phyloP scores from a whole-genome alignment of 2,888 invertebrate species.

The Scaptodrosophila latifasciaeformis region DNA sequence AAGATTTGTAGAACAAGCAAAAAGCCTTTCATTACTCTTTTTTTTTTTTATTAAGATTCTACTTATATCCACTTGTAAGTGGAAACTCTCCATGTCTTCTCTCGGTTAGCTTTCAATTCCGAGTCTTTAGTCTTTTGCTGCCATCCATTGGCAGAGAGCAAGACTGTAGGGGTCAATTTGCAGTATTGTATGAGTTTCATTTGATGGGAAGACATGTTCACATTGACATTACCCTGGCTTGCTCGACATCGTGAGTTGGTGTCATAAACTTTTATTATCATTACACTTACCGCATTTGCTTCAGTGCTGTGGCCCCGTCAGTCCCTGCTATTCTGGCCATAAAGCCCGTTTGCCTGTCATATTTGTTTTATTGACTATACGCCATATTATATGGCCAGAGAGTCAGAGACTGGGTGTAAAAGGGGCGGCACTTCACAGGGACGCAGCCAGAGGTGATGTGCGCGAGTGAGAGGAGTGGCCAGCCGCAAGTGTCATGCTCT shows the following conservation, averaged over 20 bases:
- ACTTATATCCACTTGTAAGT: no score
- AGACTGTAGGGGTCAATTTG: no score
- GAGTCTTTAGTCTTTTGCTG: no score
- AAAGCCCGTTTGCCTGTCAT: conserved; percentile 37
- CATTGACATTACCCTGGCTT: conserved; percentile 63
- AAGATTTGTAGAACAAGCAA: no score
- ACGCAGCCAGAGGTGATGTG: background rate
- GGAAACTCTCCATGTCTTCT: no score
- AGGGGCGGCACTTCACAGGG: conserved; percentile 26
- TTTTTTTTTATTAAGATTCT: no score
- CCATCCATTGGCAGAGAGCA: no score
- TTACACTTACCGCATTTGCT: conserved; percentile 49
- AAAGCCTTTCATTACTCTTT: no score
- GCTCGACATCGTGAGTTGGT: conserved; percentile 51
- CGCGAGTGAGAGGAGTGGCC: background rate
- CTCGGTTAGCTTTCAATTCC: no score
- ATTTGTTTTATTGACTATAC: conserved; percentile 58
- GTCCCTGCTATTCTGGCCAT: conserved; percentile 2
- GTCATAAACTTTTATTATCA: conserved; percentile 64
- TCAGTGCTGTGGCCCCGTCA: background rate
- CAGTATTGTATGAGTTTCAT: no score
- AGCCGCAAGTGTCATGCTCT: conserved; percentile 33
- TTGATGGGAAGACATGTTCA: conserved; percentile 28
- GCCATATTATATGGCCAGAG: no score
- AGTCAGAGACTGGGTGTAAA: no score